Conservation (phyloP, 2,797 vertebrate genomes). For the Sebastes oblongus region DNA sequence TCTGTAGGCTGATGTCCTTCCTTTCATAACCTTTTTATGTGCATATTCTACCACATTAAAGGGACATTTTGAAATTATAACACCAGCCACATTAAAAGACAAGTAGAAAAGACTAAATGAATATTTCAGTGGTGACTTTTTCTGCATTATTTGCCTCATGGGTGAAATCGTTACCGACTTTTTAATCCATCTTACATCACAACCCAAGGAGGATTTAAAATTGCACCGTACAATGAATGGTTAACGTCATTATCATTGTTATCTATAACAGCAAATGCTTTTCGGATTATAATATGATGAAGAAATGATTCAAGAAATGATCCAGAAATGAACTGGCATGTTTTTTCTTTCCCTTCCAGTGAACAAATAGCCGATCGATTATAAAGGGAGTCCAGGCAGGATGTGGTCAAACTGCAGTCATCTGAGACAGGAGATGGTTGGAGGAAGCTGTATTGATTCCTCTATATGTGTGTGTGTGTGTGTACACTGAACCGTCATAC, state of each 20-base stretch:
- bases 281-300: background rate
- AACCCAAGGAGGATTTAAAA: background rate
- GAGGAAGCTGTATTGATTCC: slow-evolving; percentile 41
- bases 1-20: background rate
- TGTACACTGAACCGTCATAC: background rate
- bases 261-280: background rate
- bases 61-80: background rate
- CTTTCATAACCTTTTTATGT: background rate
- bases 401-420: slow-evolving; percentile 48
- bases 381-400: slow-evolving; percentile 17
- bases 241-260: background rate
- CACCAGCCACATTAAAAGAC: background rate
- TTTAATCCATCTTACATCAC: background rate
- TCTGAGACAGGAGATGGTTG: slow-evolving; percentile 43
- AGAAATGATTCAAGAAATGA: background rate
- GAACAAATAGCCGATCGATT: slow-evolving; percentile 18
- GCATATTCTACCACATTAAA: accelerated
- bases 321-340: too few species aligned
- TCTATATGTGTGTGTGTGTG: background rate
- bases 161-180: background rate
- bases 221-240: background rate
- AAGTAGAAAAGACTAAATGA: background rate
- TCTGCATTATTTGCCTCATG: background rate
- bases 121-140: background rate
- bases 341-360: background rate